Percentiles rank a stretch among this genome's conserved stretches.
Conservation (phyloP, 2,888 invertebrate species). For the Lacanobia oleracea region DNA sequence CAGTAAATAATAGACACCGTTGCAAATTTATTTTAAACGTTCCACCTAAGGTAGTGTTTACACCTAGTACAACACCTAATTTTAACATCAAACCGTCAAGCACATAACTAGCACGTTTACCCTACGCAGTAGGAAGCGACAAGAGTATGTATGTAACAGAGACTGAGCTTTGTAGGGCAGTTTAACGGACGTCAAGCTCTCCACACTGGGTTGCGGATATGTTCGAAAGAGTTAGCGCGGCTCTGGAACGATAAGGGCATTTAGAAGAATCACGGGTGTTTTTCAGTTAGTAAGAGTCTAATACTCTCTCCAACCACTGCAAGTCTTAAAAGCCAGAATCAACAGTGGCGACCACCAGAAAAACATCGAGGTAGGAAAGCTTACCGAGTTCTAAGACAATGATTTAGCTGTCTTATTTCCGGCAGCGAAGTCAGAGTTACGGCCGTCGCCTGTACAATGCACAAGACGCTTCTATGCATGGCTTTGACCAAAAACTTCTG, state of each 20-base stretch:
- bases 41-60: slow-evolving; percentile 59
- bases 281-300: too few species aligned
- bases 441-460: too few species aligned
- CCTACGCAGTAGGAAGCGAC: slow-evolving; percentile 48
- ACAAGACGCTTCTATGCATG: too few species aligned
- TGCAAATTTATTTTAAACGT: slow-evolving; percentile 43
- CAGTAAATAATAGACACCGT: slow-evolving; percentile 33
- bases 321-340: not conserved
- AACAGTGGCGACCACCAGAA: not conserved
- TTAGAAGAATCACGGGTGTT: too few species aligned
- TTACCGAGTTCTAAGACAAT: not conserved
- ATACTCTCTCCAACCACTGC: not conserved
- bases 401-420: not conserved
- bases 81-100: slow-evolving; percentile 66
- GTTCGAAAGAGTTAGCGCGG: too few species aligned
- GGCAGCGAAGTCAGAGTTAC: not conserved
- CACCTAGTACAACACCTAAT: slow-evolving; percentile 65
- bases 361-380: not conserved
- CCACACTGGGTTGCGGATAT: too few species aligned
- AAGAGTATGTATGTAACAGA: slow-evolving; percentile 20
- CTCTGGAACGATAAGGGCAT: too few species aligned
- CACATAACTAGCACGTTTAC: slow-evolving; percentile 57
- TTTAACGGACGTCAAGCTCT: too few species aligned
- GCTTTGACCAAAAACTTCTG: not conserved
- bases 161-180: not conserved